Base-by-base conservation (phyloP, 2,797 vertebrate species). In the Myripristis jacobus region DNA sequence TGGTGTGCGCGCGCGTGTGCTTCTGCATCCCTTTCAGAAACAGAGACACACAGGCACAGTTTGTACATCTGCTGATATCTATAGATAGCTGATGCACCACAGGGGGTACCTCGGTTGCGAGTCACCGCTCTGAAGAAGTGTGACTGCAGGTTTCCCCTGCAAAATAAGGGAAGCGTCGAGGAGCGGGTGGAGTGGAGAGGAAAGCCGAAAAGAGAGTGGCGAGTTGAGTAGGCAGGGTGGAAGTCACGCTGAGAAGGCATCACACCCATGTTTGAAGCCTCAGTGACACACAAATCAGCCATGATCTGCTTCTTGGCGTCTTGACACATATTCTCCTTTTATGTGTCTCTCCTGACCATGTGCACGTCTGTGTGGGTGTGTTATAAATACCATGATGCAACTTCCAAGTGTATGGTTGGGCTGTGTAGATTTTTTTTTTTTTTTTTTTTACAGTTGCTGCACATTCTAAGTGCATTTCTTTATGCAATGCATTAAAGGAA, bases 221-320 rank as follows among this genome's bases (percentile, higher is more conserved):
- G 72, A 82, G 66, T 43, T 2, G 71, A 73, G 79, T 48, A 66
- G 80, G 55, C 53, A 72, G 84, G 83, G 77, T 83, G 78, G 86
- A 82, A 48, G 43, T 51, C 88, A 27, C 2, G 85, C 81, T 81
- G 88, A 16, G 77, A 81, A 75, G 51, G 81, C 79, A 76, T 85
- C 78, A 67, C 69, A 25, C 70, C 79, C 70, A 34, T 60, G 77
- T 82, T 81, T 53, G 77, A 84, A 80, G 63, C 63, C 73, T 70
- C 27, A 9, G 10, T 64, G 59, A 46, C 66, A 78, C 66, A 51
- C 43, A 48, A 79, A 87, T 85, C 86, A 73, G 75, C 57, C 75
- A 29, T 84, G 87, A 84, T 91, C 85, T 88, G 62, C 72, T 80
- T 83, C 77, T 29, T 44, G 73, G 68, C 73, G 64, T 21, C 48